These are phyloP conservation scores for Netelia virgata DNA, from an alignment of 2,888 invertebrate genomes.

Conservation along the genomic window DNA sequence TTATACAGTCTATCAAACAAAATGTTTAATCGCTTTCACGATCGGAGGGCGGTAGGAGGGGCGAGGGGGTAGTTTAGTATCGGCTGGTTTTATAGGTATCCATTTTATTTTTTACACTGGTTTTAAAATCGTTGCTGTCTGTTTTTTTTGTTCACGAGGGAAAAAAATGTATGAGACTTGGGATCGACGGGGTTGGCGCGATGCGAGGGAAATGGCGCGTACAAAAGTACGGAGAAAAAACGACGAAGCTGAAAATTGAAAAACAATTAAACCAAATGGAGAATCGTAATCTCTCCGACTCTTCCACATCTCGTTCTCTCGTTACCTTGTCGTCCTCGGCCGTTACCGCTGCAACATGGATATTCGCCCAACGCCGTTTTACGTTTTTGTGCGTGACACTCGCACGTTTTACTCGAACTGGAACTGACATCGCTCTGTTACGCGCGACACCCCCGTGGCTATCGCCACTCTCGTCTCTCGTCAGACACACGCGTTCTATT, in stretches of 20 bases:
- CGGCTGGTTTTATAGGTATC: no score
- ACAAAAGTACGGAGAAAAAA: not conserved
- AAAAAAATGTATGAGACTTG: no score
- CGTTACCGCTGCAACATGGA: not conserved
- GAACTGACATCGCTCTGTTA: slow-evolving; percentile 36
- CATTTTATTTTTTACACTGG: not conserved
- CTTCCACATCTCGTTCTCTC: not conserved
- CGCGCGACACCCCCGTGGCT: not conserved
- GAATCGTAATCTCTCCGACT: slow-evolving; percentile 46
- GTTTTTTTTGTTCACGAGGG: no score
- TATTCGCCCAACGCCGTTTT: slow-evolving; percentile 20
- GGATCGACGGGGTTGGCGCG: no score
- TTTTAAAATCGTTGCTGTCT: not conserved
- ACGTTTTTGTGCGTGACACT: slow-evolving; percentile 45
- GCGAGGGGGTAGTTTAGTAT: no score
- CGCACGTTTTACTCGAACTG: slow-evolving; percentile 32
- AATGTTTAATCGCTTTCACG: no score
- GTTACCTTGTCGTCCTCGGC: slow-evolving; percentile 11
- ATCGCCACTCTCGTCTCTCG: slow-evolving; percentile 3
- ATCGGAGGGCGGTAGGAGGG: no score
- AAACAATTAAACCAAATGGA: slow-evolving; percentile 50
- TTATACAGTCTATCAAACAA: no score
- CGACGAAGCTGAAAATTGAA: not conserved
- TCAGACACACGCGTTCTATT: slow-evolving; percentile 31
- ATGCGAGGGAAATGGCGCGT: no score